A percentile compares a stretch with the other conserved stretches of the same genome.
These are phyloP conservation scores for Xylocopa sonorina DNA, from an alignment of 1,140 invertebrate species.

Conservation along the genomic window DNA sequence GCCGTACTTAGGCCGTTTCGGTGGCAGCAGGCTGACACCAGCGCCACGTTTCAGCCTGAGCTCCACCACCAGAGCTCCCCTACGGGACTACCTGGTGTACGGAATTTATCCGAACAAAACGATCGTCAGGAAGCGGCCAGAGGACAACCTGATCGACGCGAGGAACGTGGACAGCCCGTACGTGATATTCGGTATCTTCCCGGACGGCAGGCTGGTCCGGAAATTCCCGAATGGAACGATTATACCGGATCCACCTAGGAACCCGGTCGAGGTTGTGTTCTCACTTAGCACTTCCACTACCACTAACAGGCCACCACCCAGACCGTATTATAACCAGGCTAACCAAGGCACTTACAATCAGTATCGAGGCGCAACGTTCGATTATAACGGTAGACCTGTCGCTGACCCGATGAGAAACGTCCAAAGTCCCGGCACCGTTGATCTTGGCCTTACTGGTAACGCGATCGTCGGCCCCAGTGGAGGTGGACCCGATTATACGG, in stretches of 20 bases:
- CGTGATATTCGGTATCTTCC: conserved; percentile 87
- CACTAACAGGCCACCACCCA: conserved; percentile 76
- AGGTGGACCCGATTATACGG: conserved; percentile 70
- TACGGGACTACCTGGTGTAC: conserved; percentile 87
- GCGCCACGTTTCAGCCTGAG: conserved; percentile 76
- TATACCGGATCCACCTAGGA: conserved; percentile 85
- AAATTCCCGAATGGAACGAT: conserved; percentile 89
- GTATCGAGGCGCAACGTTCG: conserved; percentile 68
- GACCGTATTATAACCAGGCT: conserved; percentile 74
- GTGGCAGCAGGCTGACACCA: conserved; percentile 73
- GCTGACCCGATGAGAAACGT: conserved; percentile 61
- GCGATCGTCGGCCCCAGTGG: conserved; percentile 71
- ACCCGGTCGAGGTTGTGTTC: conserved; percentile 80
- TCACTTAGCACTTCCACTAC: conserved; percentile 78
- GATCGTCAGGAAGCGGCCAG: conserved; percentile 87
- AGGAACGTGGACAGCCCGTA: conserved; percentile 87
- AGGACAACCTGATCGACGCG: conserved; percentile 85
- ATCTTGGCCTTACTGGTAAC: conserved; percentile 78
- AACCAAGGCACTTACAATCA: conserved; percentile 73
- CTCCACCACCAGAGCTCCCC: conserved; percentile 80
- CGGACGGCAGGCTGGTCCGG: conserved; percentile 88
- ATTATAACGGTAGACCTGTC: conserved; percentile 74
- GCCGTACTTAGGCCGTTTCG: conserved; percentile 76
- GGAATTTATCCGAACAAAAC: conserved; percentile 89
- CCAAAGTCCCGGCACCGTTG: conserved; percentile 71